Evolutionary conservation across 1,140 invertebrate genomes (phyloP).

Genomic region (Drusus annulatus): DNA sequence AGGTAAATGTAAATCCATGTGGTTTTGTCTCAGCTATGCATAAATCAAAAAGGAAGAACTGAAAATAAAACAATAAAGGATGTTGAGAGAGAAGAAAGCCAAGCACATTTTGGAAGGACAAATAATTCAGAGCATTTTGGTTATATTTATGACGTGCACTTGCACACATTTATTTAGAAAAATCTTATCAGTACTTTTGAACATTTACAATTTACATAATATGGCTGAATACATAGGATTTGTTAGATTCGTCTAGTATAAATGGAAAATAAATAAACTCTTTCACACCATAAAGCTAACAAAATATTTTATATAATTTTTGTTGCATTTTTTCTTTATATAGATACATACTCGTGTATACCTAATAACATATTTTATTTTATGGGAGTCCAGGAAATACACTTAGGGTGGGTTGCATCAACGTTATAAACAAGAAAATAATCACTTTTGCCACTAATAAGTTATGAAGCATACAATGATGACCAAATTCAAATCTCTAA

Average conservation of each 20-base stretch:
- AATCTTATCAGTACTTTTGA: slow-evolving; percentile 45
- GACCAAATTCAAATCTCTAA: too few species aligned
- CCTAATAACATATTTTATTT: too few species aligned
- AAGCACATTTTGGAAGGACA: slow-evolving; percentile 17
- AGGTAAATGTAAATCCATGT: too few species aligned
- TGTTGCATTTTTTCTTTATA: too few species aligned
- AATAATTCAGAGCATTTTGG: slow-evolving; percentile 41
- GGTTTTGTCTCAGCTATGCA: too few species aligned
- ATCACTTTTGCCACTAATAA: too few species aligned
- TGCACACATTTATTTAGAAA: slow-evolving; percentile 60
- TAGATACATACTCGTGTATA: too few species aligned
- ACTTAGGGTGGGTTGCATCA: too few species aligned
- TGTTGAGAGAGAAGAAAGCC: background rate
- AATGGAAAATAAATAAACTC: slow-evolving; percentile 27
- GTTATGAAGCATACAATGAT: too few species aligned
- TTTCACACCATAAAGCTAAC: background rate
- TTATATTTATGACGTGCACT: slow-evolving; percentile 57
- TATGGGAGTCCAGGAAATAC: too few species aligned
- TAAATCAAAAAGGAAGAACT: background rate
- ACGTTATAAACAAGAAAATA: too few species aligned
- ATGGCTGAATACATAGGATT: slow-evolving; percentile 14
- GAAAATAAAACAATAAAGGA: slow-evolving; percentile 23
- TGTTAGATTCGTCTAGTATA: background rate
- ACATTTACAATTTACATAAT: slow-evolving; percentile 46
- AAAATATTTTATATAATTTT: background rate